Evolutionary conservation across 2,888 invertebrate species (phyloP), one percentile per base, ranked within the genome.

Genomic region (Tiliacea aurago): DNA sequence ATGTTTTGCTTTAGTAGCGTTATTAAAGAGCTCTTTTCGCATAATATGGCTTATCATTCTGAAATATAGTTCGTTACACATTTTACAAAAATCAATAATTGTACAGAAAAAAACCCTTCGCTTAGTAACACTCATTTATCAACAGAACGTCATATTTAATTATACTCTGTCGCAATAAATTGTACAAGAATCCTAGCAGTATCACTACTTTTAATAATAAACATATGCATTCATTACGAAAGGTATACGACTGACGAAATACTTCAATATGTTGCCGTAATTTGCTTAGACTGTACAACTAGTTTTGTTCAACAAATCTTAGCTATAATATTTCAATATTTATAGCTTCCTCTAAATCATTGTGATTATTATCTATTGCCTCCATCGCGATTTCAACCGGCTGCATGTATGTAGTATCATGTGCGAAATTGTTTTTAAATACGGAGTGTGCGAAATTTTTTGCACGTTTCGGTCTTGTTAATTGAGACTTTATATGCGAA

Each of bases 151-250:
- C 58, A 73, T 47, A 73, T 51, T 71, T 63, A 70, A 69, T 65
- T 70, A 58, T 65, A 78, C 18, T 70, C 62, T 86, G 62, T 82
- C 55, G 80, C 73, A 85, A 86, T 78, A 71, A 70, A 72, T 71
- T 61, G 49, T 76, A 59, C 71, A 85, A 73, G 69, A 83, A 80
- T 76, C 71, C 80, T 53, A 67, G 37, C 51, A 53, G 28, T 78
- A 69, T 79, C 72, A 65, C 15, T 61, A 56, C 28, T 73, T 62
- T 66, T 70, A 59, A 69, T 69, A 66, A 56, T 58, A 66, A 51
- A 69, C 28, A 41, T 59, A 63, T 66, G 58, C 49, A 58, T 77
- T 59, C 9, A 68, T 85, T 83, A 78, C 76, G 80, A 85, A 84
- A 84, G 65, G 58, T 37, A 20, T 49, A 37, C 18, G 10, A 70